Evolutionary conservation across 2,888 invertebrate genomes (phyloP).

Genomic region (Melikaiella ostensackeni): DNA sequence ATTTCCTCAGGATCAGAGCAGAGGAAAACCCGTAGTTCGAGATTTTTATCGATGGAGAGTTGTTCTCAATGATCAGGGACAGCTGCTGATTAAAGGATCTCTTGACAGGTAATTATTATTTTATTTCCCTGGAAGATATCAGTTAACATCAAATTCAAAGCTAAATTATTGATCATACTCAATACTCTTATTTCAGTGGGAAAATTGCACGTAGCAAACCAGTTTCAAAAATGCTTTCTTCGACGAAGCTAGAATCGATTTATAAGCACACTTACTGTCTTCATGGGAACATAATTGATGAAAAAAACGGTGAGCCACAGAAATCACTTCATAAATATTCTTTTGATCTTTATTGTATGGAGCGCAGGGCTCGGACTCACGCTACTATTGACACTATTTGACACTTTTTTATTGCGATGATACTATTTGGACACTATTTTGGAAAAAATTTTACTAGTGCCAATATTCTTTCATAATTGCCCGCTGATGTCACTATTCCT

Average conservation of each 20-base stretch:
- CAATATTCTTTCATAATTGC: no score
- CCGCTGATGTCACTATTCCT: no score
- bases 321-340: neutral
- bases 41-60: constrained; percentile 67
- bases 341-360: neutral
- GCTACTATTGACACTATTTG: no score
- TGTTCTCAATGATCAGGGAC: constrained; percentile 59
- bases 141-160: neutral
- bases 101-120: constrained; percentile 58
- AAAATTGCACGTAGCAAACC: constrained; percentile 68
- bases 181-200: constrained; percentile 57
- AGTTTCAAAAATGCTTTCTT: constrained; percentile 61
- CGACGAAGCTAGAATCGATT: constrained; percentile 61
- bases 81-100: constrained; percentile 68
- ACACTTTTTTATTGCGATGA: no score
- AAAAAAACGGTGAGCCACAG: constrained; percentile 59
- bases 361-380: no score
- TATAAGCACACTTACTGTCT: constrained; percentile 65
- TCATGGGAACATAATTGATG: constrained; percentile 66
- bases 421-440: no score
- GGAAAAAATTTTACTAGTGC: no score
- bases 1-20: neutral
- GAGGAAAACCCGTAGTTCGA: constrained; percentile 21
- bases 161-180: neutral
- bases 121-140: neutral